Percentiles rank a stretch among this genome's conserved stretches.
These are phyloP conservation scores for Agriopis leucophaearia DNA, from an alignment of 2,888 invertebrate genomes.

Conservation along the genomic window DNA sequence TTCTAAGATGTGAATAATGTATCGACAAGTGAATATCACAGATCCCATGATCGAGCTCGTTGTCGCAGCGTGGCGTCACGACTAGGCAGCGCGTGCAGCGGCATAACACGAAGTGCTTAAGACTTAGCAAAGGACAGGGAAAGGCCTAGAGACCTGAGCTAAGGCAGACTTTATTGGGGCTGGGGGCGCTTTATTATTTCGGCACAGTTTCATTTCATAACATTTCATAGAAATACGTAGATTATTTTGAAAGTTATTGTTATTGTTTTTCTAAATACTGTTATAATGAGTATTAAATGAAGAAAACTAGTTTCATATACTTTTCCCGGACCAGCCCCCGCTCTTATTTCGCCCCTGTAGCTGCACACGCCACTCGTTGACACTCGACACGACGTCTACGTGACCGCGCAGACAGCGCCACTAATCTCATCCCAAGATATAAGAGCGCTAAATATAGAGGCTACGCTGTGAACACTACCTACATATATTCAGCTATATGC, in stretches of 20 bases:
- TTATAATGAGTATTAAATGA: not conserved
- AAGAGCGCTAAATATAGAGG: conserved; percentile 58
- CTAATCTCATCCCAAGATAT: conserved; percentile 69
- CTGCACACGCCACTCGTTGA: conserved; percentile 55
- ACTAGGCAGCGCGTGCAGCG: conserved; percentile 60
- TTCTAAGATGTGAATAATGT: conserved; percentile 33
- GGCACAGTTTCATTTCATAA: too few relatives aligned
- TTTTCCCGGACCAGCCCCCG: not conserved
- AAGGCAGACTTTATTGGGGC: not conserved
- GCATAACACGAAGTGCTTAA: conserved; percentile 63
- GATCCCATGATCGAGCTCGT: conserved; percentile 17
- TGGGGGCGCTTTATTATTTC: not conserved
- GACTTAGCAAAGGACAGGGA: conserved; percentile 32
- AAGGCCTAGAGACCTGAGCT: not conserved
- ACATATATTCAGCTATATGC: conserved; percentile 24
- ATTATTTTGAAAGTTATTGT: too few relatives aligned
- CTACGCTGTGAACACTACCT: conserved; percentile 36
- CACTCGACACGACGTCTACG: conserved; percentile 77
- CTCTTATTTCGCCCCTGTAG: conserved; percentile 29
- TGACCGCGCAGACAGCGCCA: conserved; percentile 80
- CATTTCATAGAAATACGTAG: too few relatives aligned
- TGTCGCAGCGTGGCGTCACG: conserved; percentile 13
- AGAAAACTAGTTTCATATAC: not conserved
- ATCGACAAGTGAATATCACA: conserved; percentile 54
- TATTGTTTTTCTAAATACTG: not conserved